Evolutionary conservation across 92 coral and sea anemone genomes (phyloP).

Genomic region (Chrysogorgia sp.): DNA sequence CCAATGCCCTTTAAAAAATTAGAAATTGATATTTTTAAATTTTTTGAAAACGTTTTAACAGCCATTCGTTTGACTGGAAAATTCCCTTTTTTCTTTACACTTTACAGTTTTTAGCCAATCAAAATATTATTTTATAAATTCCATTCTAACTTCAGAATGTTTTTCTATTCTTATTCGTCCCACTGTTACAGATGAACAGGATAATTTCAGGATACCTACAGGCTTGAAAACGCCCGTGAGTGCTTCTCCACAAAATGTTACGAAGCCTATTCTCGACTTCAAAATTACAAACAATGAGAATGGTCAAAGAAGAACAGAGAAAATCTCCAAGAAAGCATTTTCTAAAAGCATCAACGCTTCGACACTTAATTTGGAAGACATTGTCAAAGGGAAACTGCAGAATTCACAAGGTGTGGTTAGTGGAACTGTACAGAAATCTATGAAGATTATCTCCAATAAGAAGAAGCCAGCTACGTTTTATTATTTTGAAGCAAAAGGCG

Average conservation of each 20-base stretch:
- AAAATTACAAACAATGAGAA: conserved; percentile 13
- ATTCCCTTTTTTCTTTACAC: too few species aligned
- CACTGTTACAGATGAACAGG: background rate
- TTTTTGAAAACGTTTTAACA: too few species aligned
- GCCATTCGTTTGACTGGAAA: too few species aligned
- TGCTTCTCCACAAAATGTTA: background rate
- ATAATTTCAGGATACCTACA: background rate
- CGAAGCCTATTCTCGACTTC: conserved; percentile 12
- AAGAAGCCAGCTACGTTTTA: conserved; percentile 16
- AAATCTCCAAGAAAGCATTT: background rate
- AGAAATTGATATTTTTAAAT: too few species aligned
- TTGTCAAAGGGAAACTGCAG: conserved; percentile 25
- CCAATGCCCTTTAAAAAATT: too few species aligned
- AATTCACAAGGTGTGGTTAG: conserved; percentile 3
- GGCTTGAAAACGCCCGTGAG: background rate
- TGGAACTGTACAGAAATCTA: conserved; percentile 33
- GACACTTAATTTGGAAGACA: conserved; percentile 15
- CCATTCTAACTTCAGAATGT: background rate
- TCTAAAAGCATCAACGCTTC: conserved; percentile 12
- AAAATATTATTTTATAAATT: too few species aligned
- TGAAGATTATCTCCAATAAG: conserved; percentile 38
- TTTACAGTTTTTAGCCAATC: too few species aligned
- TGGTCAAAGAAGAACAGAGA: conserved; percentile 23
- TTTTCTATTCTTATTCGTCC: background rate
- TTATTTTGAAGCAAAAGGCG: conserved; percentile 39